These are phyloP conservation scores for Telenomus remus DNA, from an alignment of 1,140 invertebrate genomes.

Conservation along the genomic window DNA sequence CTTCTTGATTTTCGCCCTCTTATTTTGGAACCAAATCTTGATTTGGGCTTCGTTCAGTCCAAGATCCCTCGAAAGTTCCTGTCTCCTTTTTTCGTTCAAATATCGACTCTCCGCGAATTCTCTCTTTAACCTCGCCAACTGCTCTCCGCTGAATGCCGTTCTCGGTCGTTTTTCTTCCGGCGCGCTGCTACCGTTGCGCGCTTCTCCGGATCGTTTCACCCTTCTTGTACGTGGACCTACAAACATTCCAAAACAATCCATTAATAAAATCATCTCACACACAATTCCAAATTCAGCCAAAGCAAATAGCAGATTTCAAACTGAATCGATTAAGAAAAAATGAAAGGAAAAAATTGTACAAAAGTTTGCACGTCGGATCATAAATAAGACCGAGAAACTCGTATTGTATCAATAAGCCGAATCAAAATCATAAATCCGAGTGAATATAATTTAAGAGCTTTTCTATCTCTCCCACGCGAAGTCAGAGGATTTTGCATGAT, in stretches of 20 bases:
- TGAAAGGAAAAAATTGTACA: no score
- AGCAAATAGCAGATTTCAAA: no score
- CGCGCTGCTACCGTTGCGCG: background rate
- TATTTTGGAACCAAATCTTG: conserved; percentile 99
- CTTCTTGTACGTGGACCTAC: conserved; percentile 69
- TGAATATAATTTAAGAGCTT: no score
- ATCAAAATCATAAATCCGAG: no score
- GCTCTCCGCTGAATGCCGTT: conserved; percentile 97
- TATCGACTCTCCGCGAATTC: conserved; percentile 98
- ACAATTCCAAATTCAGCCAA: no score
- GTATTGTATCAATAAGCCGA: no score
- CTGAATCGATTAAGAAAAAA: no score
- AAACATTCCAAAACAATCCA: conserved; percentile 39
- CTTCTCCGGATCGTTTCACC: conserved; percentile 57
- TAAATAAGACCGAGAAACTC: no score
- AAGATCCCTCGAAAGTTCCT: conserved; percentile 92
- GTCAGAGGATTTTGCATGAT: no score
- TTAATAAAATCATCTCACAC: no score
- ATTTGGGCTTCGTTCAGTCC: conserved; percentile 98
- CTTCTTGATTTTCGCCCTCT: conserved; percentile 98
- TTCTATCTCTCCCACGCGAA: no score
- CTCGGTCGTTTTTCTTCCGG: conserved; percentile 91
- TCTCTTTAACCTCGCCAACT: conserved; percentile 92
- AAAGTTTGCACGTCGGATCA: no score
- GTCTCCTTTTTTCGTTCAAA: conserved; percentile 93